Base-by-base conservation (phyloP, 1,140 invertebrate species). In the Platyscapa corneri region DNA sequence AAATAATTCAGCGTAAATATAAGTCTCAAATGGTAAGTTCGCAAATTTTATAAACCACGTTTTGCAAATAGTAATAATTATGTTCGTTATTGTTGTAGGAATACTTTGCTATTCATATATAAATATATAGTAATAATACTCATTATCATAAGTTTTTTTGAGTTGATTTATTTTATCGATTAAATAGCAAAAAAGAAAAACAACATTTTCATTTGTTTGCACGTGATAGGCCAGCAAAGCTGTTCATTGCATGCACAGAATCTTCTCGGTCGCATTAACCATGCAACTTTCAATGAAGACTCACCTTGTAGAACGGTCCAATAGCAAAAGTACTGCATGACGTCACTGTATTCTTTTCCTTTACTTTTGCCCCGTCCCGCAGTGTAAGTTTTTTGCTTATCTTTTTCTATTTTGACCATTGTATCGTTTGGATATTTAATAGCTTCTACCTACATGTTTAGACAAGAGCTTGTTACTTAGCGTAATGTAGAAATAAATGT, bases 21-120 rank as follows among this genome's bases (percentile, higher is more conserved):
- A 98, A 98, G 94, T 99, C 99, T 76, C 96, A 97, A 90, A 99
- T 99, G 99, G 99, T 99, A 95, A 97, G 97, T 95, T 83, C 65
- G 56, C n/a, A 76, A 76, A 49, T 14, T 0, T 3, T 10, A 56
- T 77, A 77, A 34, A 60, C 32, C 14, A 64, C 18, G 5, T 53
- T 18, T 34, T 20, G 18, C n/a, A 39, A 83, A 56, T 82, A 39
- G 42, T 27, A 39, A 82, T 82, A 0, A 74, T 53, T 39, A 23
- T n/a, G 70, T 83, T 77, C 27, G 82, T 83, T n/a, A 49, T 77
- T 37, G 53, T 49, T 76, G 49, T 42, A 34, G 0, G 49, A 20
- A 18, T 74, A 74, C 37, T 27, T 27, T 78, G 14, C 65, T 32
- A 65, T n/a, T 77, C 56, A n/a, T 37, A n/a, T n/a, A n/a, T n/a